phyloP scores from a whole-genome alignment of 2,888 invertebrate genomes.

The Arctia plantaginis region DNA sequence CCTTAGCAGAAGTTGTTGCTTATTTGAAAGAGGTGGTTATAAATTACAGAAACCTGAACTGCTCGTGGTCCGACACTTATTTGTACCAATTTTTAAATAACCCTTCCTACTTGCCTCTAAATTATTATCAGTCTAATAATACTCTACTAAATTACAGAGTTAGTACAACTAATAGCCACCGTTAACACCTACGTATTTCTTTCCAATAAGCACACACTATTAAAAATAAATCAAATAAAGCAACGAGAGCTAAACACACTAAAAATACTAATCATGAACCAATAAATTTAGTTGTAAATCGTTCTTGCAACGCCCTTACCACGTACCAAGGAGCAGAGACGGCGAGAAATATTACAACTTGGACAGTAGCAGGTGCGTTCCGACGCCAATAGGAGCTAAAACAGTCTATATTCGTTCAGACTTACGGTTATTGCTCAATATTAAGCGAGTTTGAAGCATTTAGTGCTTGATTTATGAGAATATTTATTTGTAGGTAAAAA shows the following conservation, averaged over 20 bases:
- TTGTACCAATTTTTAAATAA: not conserved
- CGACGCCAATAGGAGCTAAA: conserved; percentile 66
- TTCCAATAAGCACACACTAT: not conserved
- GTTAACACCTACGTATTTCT: not conserved
- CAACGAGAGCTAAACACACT: conserved; percentile 6
- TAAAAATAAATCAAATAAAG: conserved; percentile 3
- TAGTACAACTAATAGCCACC: not conserved
- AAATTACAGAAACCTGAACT: too few relatives aligned
- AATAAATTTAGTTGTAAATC: conserved; percentile 35
- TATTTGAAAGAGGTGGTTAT: too few relatives aligned
- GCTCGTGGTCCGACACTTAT: too few relatives aligned
- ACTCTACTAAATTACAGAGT: not conserved
- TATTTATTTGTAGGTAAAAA: conserved; percentile 46
- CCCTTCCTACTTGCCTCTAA: not conserved
- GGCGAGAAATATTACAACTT: conserved; percentile 71
- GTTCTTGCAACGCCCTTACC: conserved; percentile 42
- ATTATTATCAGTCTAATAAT: not conserved
- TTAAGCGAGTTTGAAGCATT: conserved; percentile 52
- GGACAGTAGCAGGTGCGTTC: conserved; percentile 72
- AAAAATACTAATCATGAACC: conserved; percentile 24
- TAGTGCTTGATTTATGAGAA: conserved; percentile 47
- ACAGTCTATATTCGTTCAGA: conserved; percentile 61
- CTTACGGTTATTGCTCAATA: conserved; percentile 63
- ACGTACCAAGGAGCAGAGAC: conserved; percentile 53
- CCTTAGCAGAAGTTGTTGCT: too few relatives aligned